Conservation (phyloP, 1,140 invertebrate genomes). For the Sitobion miscanthi region DNA sequence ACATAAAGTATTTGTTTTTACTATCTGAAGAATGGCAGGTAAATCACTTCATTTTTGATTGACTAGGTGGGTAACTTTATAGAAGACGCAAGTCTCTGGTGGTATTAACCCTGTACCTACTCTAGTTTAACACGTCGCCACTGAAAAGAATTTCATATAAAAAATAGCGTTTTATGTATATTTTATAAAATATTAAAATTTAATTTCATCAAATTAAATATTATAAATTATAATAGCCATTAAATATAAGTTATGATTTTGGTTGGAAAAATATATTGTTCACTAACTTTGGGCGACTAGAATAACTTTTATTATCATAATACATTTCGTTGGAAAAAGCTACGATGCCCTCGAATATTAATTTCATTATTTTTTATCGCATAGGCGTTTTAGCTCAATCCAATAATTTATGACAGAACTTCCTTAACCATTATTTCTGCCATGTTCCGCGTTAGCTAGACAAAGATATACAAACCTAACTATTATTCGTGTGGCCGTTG, state of each 20-base stretch:
- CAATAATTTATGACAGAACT: not conserved
- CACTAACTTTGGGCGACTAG: not conserved
- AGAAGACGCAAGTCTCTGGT: not conserved
- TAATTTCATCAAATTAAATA: not conserved
- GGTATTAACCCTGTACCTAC: not conserved
- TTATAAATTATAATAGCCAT: too few relatives aligned
- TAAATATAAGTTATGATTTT: not conserved
- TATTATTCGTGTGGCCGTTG: not conserved
- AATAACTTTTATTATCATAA: not conserved
- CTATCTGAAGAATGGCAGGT: not conserved
- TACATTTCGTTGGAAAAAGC: not conserved
- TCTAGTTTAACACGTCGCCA: not conserved
- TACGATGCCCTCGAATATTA: not conserved
- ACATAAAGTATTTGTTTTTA: too few relatives aligned
- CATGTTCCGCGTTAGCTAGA: not conserved
- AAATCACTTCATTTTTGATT: not conserved
- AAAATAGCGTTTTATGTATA: not conserved
- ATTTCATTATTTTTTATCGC: not conserved
- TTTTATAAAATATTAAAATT: not conserved
- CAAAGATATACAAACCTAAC: not conserved
- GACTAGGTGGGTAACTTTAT: not conserved
- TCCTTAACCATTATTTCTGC: not conserved
- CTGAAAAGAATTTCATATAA: not conserved
- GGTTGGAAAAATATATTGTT: not conserved
- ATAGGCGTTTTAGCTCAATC: not conserved